These are phyloP conservation scores for Rhorus exstirpatorius DNA, from an alignment of 2,888 invertebrate genomes.

Conservation along the genomic window DNA sequence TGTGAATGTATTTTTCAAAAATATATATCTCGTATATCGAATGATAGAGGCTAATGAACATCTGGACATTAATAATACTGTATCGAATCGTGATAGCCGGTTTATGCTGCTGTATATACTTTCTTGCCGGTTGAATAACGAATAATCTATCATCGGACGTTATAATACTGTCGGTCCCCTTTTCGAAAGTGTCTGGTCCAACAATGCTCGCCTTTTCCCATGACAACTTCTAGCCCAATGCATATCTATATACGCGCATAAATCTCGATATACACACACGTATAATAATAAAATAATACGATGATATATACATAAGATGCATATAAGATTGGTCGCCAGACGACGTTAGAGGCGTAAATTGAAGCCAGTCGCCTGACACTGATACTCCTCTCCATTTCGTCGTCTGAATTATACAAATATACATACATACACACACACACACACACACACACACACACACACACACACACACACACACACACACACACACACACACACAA, in stretches of 20 bases:
- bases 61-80: neutral
- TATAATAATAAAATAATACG: constrained; percentile 37
- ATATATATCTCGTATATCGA: neutral
- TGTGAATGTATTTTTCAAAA: too few species aligned
- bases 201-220: constrained; percentile 55
- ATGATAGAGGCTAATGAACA: neutral
- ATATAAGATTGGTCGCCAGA: constrained; percentile 62
- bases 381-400: constrained; percentile 60
- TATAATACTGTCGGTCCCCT: constrained; percentile 41
- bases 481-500: too few species aligned
- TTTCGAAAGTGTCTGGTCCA: constrained; percentile 64
- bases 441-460: too few species aligned
- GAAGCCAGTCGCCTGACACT: constrained; percentile 62
- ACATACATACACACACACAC: too few species aligned
- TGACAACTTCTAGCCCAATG: constrained; percentile 15
- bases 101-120: neutral
- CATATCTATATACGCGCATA: neutral
- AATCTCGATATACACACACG: neutral
- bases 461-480: neutral
- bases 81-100: constrained; percentile 8
- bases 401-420: constrained; percentile 23
- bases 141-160: constrained; percentile 61
- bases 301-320: constrained; percentile 29
- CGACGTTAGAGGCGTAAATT: constrained; percentile 62
- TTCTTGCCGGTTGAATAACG: constrained; percentile 29